These are phyloP conservation scores for Hiodon alosoides DNA, from an alignment of 2,113 vertebrate species.

Conservation along the genomic window DNA sequence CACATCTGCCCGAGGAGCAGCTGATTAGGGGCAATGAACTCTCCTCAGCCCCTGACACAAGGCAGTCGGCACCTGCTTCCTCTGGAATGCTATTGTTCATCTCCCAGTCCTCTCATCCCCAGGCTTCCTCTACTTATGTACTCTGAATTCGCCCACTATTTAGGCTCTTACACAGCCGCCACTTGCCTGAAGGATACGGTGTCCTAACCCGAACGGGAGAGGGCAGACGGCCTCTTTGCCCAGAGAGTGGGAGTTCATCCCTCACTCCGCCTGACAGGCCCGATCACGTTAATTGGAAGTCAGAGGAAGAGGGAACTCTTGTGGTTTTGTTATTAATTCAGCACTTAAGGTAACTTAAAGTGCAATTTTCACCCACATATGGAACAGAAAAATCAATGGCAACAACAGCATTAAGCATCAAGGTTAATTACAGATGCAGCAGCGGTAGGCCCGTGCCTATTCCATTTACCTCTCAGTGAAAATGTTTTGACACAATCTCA, in stretches of 20 bases:
- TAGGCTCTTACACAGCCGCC: neutral
- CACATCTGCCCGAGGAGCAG: slow-evolving; percentile 39
- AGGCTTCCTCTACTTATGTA: neutral
- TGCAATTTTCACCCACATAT: slow-evolving; percentile 77
- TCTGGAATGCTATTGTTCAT: slow-evolving; percentile 41
- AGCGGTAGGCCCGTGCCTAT: slow-evolving; percentile 26
- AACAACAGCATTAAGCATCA: slow-evolving; percentile 58
- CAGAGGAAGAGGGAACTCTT: slow-evolving; percentile 65
- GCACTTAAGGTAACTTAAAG: slow-evolving; percentile 77
- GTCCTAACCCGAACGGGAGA: neutral
- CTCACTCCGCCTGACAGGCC: slow-evolving; percentile 43
- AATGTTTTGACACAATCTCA: slow-evolving; percentile 46
- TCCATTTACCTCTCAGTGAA: slow-evolving; percentile 35
- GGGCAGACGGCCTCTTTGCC: neutral
- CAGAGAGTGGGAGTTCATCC: neutral
- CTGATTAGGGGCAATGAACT: slow-evolving; percentile 27
- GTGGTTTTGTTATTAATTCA: slow-evolving; percentile 78
- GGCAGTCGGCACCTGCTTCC: slow-evolving; percentile 43
- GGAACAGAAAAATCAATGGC: slow-evolving; percentile 76
- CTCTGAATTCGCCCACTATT: no score
- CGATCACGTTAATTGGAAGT: slow-evolving; percentile 73
- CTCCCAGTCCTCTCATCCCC: slow-evolving; percentile 19
- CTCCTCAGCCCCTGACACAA: slow-evolving; percentile 16
- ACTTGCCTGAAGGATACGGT: neutral
- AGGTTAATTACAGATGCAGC: slow-evolving; percentile 51